Base-by-base conservation (phyloP, 2,113 vertebrate species). In the Anhinga rufa region DNA sequence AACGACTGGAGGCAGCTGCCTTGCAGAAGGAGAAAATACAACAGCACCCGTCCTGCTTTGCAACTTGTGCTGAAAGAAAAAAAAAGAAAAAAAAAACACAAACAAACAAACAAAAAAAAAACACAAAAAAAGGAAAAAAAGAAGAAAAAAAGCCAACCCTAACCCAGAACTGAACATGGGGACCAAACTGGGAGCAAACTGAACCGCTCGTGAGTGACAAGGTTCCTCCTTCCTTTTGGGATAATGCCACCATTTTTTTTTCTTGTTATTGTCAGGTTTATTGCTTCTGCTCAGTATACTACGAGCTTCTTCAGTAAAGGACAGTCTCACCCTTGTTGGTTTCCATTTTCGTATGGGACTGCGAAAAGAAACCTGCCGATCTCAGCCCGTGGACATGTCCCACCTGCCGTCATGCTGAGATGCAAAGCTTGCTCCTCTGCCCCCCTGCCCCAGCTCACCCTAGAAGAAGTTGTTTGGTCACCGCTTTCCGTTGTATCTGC, bases 251-350 rank as follows among this genome's bases (percentile, higher is more conserved):
- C 97, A 12, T 93, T 91, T 97, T 95, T 95, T 96, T 97, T 96
- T 86, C 74, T 96, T 97, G 90, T 96, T 94, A 93, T 96, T 93
- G 82, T 95, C 96, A 83, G 97, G 95, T 97, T 97, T 96, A 91
- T 94, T 93, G 96, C 98, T 98, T 98, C 87, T 97, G 97, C 98
- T 98, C 97, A 87, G 15, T 98, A 97, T 98, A 98, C 90, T 97
- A 93, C 5, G 60, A 97, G 96, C 97, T 97, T 97, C 94, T 96
- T 97, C 96, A 89, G 95, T 95, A 97, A 97, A 97, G 94, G 95
- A 97, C 95, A 91, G 82, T 93, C 96, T 93, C 94, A 91, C 64
- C 79, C 89, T 94, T 88, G 70, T 88, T 94, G 94, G 87, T 95
- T 72, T 96, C 94, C 88, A 66, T 83, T 95, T 93, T 82, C 79